These are phyloP conservation scores for Papilio demoleus DNA, from an alignment of 2,888 invertebrate species.

Conservation along the genomic window DNA sequence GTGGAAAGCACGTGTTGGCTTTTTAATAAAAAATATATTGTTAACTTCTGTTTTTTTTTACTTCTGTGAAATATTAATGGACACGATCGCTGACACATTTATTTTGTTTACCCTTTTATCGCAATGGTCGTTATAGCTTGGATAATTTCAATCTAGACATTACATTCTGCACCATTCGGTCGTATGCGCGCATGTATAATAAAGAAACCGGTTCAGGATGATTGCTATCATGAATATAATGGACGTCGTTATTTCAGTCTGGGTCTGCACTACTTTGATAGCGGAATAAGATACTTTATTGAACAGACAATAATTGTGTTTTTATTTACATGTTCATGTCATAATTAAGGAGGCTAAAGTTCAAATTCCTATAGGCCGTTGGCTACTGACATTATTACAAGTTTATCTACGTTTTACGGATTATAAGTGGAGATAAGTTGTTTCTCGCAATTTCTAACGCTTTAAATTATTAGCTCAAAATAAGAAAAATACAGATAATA, in stretches of 20 bases:
- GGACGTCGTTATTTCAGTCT: slow-evolving; percentile 31
- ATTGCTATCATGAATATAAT: slow-evolving; percentile 33
- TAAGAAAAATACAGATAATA: not conserved
- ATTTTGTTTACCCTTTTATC: slow-evolving; percentile 10
- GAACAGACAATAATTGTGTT: not conserved
- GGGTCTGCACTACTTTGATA: slow-evolving; percentile 20
- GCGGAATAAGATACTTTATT: slow-evolving; percentile 16
- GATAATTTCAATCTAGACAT: slow-evolving; percentile 5
- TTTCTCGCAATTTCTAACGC: not conserved
- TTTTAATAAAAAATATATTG: not conserved
- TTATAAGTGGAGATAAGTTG: not conserved
- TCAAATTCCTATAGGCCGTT: slow-evolving; percentile 10
- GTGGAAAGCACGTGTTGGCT: not conserved
- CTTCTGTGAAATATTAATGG: not conserved
- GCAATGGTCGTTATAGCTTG: slow-evolving; percentile 7
- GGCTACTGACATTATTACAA: slow-evolving; percentile 1
- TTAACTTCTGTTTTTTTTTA: slow-evolving; percentile 6
- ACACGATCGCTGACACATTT: not conserved
- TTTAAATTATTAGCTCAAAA: not conserved
- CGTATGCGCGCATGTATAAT: slow-evolving; percentile 10
- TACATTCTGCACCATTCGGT: slow-evolving; percentile 11
- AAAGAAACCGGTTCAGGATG: slow-evolving; percentile 27
- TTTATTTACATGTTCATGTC: slow-evolving; percentile 14
- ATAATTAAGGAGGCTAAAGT: slow-evolving; percentile 1
- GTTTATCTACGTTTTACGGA: not conserved